Evolutionary conservation across 2,797 vertebrate genomes (phyloP).

Genomic region (Melanotaenia boesemani): DNA sequence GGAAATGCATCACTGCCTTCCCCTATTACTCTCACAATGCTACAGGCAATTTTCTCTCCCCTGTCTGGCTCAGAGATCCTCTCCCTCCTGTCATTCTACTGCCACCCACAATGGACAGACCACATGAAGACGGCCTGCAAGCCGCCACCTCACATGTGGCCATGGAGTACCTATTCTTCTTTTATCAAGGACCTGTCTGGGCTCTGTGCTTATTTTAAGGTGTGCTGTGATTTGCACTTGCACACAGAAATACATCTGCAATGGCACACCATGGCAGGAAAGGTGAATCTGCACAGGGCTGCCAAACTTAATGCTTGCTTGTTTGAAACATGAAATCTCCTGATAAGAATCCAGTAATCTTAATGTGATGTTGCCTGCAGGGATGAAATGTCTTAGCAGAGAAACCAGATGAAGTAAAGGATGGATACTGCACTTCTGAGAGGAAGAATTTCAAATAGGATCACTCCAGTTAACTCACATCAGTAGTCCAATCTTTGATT

Average conservation of each 20-base stretch:
- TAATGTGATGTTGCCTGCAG: too few relatives aligned
- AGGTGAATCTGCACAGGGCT: neutral
- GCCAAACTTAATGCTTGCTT: too few relatives aligned
- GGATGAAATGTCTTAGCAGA: too few relatives aligned
- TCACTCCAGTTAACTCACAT: too few relatives aligned
- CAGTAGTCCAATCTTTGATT: too few relatives aligned
- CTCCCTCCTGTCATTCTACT: constrained; percentile 41
- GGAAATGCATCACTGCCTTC: constrained; percentile 76
- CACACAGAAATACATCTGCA: constrained; percentile 1
- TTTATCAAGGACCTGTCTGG: constrained; percentile 8
- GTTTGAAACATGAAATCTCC: too few relatives aligned
- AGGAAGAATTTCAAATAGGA: too few relatives aligned
- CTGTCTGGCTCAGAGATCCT: constrained; percentile 53
- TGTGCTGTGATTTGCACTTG: constrained; percentile 10
- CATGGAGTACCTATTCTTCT: neutral
- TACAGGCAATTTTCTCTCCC: constrained; percentile 67
- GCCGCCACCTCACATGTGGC: constrained; percentile 12
- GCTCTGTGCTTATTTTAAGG: constrained; percentile 18
- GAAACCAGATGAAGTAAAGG: too few relatives aligned
- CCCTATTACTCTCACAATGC: constrained; percentile 74
- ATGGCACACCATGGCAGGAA: neutral
- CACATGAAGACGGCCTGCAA: constrained; percentile 6
- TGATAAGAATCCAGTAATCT: too few relatives aligned
- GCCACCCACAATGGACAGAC: constrained; percentile 48
- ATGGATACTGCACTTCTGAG: too few relatives aligned